Base-by-base conservation (phyloP, 2,797 vertebrate genomes). In the Morus bassanus region DNA sequence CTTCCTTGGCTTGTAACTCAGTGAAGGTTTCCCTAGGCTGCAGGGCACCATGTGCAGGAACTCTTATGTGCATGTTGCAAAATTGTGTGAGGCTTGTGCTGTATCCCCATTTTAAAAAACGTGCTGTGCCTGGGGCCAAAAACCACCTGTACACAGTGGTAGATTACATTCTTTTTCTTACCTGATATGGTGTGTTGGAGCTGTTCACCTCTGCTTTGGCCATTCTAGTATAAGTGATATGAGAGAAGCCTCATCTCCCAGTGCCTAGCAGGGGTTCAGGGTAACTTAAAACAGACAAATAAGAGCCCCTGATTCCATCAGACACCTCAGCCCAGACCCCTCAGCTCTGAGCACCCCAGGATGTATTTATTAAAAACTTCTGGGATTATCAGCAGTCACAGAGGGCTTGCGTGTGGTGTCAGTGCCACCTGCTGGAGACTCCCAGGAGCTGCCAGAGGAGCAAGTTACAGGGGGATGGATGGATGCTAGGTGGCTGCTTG, bases 381-480 rank as follows among this genome's bases (percentile, higher is more conserved):
- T 3, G 33, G 1, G 37, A 45, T 24, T 28, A 33, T 9, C 85
- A 11, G 80, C 64, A 10, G 35, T 51, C 25, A 7, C 46, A 9
- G 35, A 31, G 75, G 28, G 43, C 54, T 96, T 10, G 27, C 2
- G 5, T 67, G 76, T 53, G 91, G 84, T 83, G 63, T 88, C 95
- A 94, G 91, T 96, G 96, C 97, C 98, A 97, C 89, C 97, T 98
- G 89, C 95, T 92, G 96, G 97, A 69, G 67, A 57, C 51, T 74
- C 12, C 28, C 35, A 10, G 4, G 84, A 73, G 81, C 69, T 83
- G 63, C 67, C 39, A 8, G 69, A 46, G 37, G 31, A 89, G 43
- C 59, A 4, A 30, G 39, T 18, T 31, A 3, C 13, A 11, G 27
- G 24, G 43, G 41, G 31, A 16, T 2, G 57, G 46, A 19, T 10